Base-by-base conservation (phyloP, 2,888 invertebrate species). In the Hirtodrosophila duncani region DNA sequence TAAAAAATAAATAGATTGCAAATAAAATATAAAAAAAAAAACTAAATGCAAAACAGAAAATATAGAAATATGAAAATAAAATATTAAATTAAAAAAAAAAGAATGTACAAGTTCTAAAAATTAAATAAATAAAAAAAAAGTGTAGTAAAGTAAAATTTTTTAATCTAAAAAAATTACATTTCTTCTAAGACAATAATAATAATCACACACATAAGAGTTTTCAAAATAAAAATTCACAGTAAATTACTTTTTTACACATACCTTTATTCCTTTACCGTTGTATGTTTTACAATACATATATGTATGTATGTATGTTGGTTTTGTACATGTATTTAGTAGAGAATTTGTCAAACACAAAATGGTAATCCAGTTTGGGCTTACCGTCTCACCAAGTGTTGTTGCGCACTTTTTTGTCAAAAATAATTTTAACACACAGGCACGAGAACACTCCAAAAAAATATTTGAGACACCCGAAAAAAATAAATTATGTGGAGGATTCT, bases 371-470 rank as follows among this genome's bases (percentile, higher is more conserved):
- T 55, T 52, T 55, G 43, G 21, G 23, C 8, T 34, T 29, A 23
- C 24, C 24, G 16, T 37, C 8, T 27, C 31, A 23, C 27, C 38
- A 24, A 33, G 11, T 44, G 45, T 30, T 45, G 45, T 45, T 37
- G 56, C 30, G 49, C 48, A 48, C 48, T 48, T 48, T 48, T 34
- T 34, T 53, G 50, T 50, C 39, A 52, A 38, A 38, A 9, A 44
- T n/a, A n/a, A n/a, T n/a, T n/a, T n/a, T n/a, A n/a, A n/a, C n/a
- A n/a, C n/a, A n/a, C n/a, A n/a, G n/a, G n/a, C n/a, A n/a, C n/a
- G n/a, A n/a, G n/a, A 51, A 14, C 52, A 52, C 50, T 41, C 50
- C 53, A 51, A 51, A 51, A 52, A 57, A 55, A 56, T n/a, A n/a
- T n/a, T n/a, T n/a, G 55, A 58, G 46, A 55, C 46, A 57, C 57